A percentile compares a stretch with the other conserved stretches of the same genome.
Conservation (phyloP, 2,888 invertebrate species). For the Drosophila hamatofila region DNA sequence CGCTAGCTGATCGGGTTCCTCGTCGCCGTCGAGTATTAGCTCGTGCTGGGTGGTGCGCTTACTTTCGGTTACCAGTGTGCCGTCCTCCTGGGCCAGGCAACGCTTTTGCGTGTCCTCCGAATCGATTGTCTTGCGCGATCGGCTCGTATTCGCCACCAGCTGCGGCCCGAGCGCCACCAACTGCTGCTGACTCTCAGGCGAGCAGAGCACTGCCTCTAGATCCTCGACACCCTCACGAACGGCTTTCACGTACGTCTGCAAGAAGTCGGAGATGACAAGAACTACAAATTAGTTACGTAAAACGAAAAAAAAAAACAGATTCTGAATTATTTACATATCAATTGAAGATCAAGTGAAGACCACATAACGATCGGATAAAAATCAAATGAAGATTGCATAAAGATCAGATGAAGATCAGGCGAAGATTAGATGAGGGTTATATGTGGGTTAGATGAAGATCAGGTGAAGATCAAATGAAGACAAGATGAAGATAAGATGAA, state of each 20-base stretch:
- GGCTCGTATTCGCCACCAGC: conserved; percentile 90
- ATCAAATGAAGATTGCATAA: neutral
- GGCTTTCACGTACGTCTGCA: conserved; percentile 91
- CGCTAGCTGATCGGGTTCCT: conserved; percentile 86
- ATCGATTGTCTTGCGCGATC: conserved; percentile 92
- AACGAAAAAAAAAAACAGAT: neutral
- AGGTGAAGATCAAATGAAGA: neutral
- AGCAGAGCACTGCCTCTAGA: conserved; percentile 89
- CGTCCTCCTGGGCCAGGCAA: conserved; percentile 92
- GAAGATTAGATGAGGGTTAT: neutral
- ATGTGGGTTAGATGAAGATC: neutral
- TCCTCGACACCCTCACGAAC: conserved; percentile 89
- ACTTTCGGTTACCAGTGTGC: conserved; percentile 94
- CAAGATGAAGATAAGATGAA: no score
- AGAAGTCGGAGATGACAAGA: neutral
- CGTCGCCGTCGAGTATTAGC: conserved; percentile 89
- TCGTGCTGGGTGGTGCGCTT: conserved; percentile 94
- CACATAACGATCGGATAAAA: neutral
- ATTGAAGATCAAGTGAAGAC: neutral
- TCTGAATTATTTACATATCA: neutral
- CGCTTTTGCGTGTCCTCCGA: conserved; percentile 93
- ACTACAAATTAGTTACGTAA: neutral
- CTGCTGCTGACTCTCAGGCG: conserved; percentile 87
- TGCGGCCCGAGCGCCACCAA: conserved; percentile 89
- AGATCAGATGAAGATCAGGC: neutral